Evolutionary conservation across 1,140 invertebrate genomes (phyloP).

Genomic region (Pogonus chalceus): DNA sequence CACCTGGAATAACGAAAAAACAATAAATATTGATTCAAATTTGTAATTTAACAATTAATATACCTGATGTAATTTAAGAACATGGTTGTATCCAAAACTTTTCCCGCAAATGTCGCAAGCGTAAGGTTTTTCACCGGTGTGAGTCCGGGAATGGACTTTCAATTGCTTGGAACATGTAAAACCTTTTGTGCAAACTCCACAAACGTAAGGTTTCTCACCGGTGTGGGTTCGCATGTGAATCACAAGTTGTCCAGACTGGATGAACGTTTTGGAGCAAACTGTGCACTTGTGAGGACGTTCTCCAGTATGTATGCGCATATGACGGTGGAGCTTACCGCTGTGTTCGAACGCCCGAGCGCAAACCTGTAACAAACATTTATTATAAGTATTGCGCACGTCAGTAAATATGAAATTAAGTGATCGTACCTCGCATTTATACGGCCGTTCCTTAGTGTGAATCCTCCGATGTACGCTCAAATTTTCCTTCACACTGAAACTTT

Average conservation of each 20-base stretch:
- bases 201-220: constrained; percentile 83
- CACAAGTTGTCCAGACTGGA: constrained; percentile 76
- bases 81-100: constrained; percentile 40
- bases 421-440: constrained; percentile 74
- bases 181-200: constrained; percentile 69
- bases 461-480: constrained; percentile 84
- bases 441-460: constrained; percentile 81
- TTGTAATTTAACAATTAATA: not conserved
- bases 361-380: too few species aligned
- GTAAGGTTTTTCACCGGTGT: constrained; percentile 72
- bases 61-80: constrained; percentile 37
- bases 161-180: constrained; percentile 86
- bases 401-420: too few species aligned
- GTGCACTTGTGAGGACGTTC: constrained; percentile 88
- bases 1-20: constrained; percentile 75
- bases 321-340: constrained; percentile 81
- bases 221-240: constrained; percentile 83
- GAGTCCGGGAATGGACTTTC: constrained; percentile 74
- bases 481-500: constrained; percentile 85
- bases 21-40: not conserved
- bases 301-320: constrained; percentile 85
- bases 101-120: constrained; percentile 69
- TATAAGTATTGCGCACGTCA: too few species aligned
- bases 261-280: constrained; percentile 86
- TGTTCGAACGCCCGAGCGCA: constrained; percentile 88